Conservation (phyloP, 2,888 invertebrate genomes). For the Eupithecia subumbrata region DNA sequence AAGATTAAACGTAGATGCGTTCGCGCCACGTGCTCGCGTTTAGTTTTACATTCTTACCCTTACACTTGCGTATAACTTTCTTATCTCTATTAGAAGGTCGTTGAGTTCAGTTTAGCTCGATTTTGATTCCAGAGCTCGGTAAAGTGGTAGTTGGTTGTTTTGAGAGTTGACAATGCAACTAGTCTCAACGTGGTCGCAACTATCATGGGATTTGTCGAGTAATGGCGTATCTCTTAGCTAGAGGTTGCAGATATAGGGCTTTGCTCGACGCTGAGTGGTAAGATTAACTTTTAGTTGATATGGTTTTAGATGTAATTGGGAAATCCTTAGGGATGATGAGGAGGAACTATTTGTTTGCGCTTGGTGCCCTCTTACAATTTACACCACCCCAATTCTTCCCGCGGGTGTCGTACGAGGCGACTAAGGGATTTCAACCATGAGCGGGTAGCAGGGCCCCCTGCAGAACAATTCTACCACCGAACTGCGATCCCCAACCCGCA, state of each 20-base stretch:
- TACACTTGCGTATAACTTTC: conserved; percentile 9
- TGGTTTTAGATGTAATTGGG: conserved; percentile 4
- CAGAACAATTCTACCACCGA: no score
- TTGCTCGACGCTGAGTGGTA: conserved; percentile 46
- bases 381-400: no score
- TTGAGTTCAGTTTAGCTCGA: conserved; percentile 47
- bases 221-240: conserved; percentile 71
- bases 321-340: neutral
- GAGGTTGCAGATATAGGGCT: conserved; percentile 66
- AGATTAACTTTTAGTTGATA: conserved; percentile 60
- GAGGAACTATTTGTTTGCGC: neutral
- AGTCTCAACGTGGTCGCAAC: conserved; percentile 59
- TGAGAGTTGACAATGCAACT: conserved; percentile 76
- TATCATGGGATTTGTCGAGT: conserved; percentile 79
- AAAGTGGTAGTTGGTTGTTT: conserved; percentile 50
- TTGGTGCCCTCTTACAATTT: no score
- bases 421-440: no score
- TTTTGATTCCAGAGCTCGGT: conserved; percentile 12
- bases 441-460: no score
- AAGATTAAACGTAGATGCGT: conserved; percentile 77
- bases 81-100: conserved; percentile 13
- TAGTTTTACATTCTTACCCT: conserved; percentile 51
- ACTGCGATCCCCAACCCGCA: no score
- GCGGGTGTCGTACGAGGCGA: no score
- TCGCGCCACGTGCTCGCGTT: conserved; percentile 77